These are phyloP conservation scores for Bombus picipes DNA, from an alignment of 1,140 invertebrate species.

Conservation along the genomic window DNA sequence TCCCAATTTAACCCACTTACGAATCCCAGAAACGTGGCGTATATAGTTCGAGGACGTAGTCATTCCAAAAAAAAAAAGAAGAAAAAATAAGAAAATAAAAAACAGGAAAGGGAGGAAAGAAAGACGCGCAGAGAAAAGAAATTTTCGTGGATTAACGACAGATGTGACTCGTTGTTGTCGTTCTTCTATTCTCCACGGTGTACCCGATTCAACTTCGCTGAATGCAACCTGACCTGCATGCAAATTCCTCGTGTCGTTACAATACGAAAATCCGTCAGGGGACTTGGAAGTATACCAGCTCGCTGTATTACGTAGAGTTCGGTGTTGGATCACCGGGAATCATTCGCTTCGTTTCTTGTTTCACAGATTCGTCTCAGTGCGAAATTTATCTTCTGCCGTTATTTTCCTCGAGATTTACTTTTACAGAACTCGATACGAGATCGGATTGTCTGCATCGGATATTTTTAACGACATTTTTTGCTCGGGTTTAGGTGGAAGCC, in stretches of 20 bases:
- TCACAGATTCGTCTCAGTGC: too few relatives aligned
- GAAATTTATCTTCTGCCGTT: not conserved
- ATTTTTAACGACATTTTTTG: not conserved
- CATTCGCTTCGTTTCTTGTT: not conserved
- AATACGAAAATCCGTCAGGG: not conserved
- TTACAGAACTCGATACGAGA: not conserved
- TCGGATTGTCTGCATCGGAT: not conserved
- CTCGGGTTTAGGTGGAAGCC: not conserved
- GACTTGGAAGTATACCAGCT: not conserved
- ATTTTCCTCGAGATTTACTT: not conserved
- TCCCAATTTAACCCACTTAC: too few relatives aligned
- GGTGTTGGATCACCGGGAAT: not conserved
- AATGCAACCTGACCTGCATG: conserved; percentile 8
- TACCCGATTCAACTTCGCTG: conserved; percentile 7
- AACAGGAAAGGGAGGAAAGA: not conserved
- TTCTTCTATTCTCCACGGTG: not conserved
- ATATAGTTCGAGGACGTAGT: not conserved
- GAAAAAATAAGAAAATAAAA: not conserved
- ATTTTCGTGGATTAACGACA: conserved; percentile 35
- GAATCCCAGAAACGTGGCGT: not conserved
- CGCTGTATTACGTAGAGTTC: not conserved
- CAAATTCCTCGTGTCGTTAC: conserved; percentile 6
- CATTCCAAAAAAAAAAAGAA: not conserved
- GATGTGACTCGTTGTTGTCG: conserved; percentile 1
- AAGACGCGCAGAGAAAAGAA: not conserved